These are phyloP conservation scores for Odocoileus virginianus DNA, from an alignment of 2,113 vertebrate species.

Conservation along the genomic window DNA sequence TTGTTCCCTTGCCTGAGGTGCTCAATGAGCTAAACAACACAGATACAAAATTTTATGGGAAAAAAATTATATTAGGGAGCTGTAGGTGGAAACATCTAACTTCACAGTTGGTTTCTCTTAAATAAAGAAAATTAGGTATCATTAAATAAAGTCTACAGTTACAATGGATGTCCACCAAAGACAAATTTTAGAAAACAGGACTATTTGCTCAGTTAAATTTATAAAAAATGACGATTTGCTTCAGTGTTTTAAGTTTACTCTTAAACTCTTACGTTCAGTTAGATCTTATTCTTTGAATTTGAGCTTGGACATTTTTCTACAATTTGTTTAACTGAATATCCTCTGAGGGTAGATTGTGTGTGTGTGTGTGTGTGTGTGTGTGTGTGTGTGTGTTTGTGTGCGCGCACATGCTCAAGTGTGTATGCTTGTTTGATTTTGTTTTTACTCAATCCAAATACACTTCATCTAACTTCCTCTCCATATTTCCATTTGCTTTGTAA, in stretches of 20 bases:
- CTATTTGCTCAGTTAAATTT: not conserved
- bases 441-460: not conserved
- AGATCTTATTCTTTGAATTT: not conserved
- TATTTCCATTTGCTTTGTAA: slow-evolving; percentile 9
- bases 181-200: not conserved
- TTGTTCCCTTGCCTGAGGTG: not conserved
- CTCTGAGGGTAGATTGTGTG: not conserved
- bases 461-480: not conserved
- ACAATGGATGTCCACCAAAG: not conserved
- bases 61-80: slow-evolving; percentile 19
- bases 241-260: not conserved
- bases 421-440: not conserved
- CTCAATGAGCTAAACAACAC: not conserved
- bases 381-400: not conserved
- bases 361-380: not conserved
- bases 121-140: not conserved
- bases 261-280: not conserved
- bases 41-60: slow-evolving; percentile 7
- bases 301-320: not conserved
- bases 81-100: not conserved
- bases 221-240: not conserved
- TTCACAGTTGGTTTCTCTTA: not conserved
- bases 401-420: fast-evolving
- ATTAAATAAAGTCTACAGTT: not conserved
- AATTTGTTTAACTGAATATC: not conserved